These are phyloP conservation scores for Octopus sinensis DNA, from an alignment of 1,140 invertebrate species.

Conservation along the genomic window DNA sequence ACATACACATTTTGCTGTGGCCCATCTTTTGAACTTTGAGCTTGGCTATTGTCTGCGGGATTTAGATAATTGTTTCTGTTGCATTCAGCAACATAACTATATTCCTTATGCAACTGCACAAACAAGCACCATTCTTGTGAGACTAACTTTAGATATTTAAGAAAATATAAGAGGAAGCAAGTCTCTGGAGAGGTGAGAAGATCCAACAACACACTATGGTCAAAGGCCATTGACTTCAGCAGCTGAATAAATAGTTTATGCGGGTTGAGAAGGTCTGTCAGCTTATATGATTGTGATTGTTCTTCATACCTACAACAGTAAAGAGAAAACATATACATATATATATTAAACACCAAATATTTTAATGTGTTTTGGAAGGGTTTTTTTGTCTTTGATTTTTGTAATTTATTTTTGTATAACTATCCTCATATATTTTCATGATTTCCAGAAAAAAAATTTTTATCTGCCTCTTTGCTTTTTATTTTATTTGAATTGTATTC, in stretches of 20 bases:
- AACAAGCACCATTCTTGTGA: slow-evolving; percentile 22
- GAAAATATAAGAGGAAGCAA: slow-evolving; percentile 81
- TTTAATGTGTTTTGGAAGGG: no score
- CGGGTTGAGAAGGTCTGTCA: background rate
- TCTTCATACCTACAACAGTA: no score
- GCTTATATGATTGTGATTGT: no score
- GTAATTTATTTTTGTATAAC: no score
- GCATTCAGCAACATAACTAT: background rate
- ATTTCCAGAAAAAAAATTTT: no score
- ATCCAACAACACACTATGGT: slow-evolving; percentile 80
- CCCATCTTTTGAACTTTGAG: background rate
- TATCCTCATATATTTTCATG: no score
- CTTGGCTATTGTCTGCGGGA: background rate
- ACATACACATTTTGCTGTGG: no score
- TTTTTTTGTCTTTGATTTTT: no score
- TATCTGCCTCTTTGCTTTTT: no score
- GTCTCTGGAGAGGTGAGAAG: slow-evolving; percentile 87
- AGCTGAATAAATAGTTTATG: slow-evolving; percentile 23
- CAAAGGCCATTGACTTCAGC: slow-evolving; percentile 43
- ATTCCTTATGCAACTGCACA: background rate
- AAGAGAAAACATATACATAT: no score
- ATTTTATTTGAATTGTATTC: no score
- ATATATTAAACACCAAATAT: no score
- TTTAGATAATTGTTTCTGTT: background rate
- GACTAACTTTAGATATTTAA: slow-evolving; percentile 81